Evolutionary conservation across 2,797 vertebrate genomes (phyloP).

Genomic region (Synanceia verrucosa): DNA sequence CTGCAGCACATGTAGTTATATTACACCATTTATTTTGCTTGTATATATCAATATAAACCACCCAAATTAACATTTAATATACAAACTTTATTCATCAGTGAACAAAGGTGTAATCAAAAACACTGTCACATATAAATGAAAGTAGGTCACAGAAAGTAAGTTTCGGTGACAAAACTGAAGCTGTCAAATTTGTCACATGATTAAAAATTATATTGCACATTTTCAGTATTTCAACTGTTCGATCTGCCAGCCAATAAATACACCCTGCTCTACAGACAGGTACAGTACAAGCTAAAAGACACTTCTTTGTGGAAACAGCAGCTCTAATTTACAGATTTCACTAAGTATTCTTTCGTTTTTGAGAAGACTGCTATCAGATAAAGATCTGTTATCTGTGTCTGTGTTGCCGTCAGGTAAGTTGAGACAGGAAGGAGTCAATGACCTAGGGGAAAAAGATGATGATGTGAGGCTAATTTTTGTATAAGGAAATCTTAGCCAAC

Average conservation of each 20-base stretch:
- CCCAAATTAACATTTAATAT: not conserved
- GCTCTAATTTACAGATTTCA: not conserved
- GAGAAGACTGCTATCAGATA: not conserved
- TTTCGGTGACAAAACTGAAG: not conserved
- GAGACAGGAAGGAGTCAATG: constrained; percentile 89
- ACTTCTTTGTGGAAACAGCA: constrained; percentile 12
- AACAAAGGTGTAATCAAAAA: not conserved
- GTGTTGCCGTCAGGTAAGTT: constrained; percentile 80
- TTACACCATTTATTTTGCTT: constrained; percentile 6
- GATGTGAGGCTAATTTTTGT: constrained; percentile 1
- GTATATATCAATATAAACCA: not conserved
- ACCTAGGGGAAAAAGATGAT: constrained; percentile 72
- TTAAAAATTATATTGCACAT: constrained; percentile 24
- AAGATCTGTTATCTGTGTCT: constrained; percentile 6
- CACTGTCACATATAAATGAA: not conserved
- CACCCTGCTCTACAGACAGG: not conserved
- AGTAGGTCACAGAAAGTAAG: not conserved
- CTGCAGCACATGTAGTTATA: not conserved
- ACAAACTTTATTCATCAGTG: constrained; percentile 25
- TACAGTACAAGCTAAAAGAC: not conserved
- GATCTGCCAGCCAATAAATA: not conserved
- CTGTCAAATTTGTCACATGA: not conserved
- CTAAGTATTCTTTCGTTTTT: not conserved
- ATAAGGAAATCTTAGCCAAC: not conserved
- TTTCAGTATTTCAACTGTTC: constrained; percentile 16